A percentile compares a stretch with the other conserved stretches of the same genome.
These are phyloP conservation scores for Neodiprion pinetum DNA, from an alignment of 1,140 invertebrate species.

Conservation along the genomic window DNA sequence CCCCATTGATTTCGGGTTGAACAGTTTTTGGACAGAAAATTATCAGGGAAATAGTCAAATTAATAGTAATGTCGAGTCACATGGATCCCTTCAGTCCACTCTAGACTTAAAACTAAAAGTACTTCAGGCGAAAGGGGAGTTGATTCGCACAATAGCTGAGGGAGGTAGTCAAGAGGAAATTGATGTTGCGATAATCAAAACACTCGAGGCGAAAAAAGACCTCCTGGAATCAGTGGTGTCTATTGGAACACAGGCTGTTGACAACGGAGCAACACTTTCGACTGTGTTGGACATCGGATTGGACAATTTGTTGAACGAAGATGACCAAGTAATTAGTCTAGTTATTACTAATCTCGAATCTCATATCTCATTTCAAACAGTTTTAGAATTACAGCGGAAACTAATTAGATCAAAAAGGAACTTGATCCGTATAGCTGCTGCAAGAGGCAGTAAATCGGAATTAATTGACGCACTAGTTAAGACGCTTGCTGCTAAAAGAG, in stretches of 20 bases:
- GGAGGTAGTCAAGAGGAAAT: not conserved
- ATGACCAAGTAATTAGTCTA: too few species aligned
- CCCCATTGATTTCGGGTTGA: too few species aligned
- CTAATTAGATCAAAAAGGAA: not conserved
- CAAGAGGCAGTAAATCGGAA: not conserved
- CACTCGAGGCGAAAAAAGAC: not conserved
- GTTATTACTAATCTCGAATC: too few species aligned
- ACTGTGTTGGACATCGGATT: too few species aligned
- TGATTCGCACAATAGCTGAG: not conserved
- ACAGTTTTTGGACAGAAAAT: too few species aligned
- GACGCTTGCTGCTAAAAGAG: not conserved
- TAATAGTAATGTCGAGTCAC: not conserved
- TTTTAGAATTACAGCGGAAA: not conserved
- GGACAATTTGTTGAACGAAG: too few species aligned
- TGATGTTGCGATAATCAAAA: not conserved
- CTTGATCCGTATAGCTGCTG: not conserved
- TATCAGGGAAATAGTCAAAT: too few species aligned
- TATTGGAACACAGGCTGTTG: not conserved
- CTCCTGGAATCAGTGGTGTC: too few species aligned
- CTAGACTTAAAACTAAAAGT: not conserved
- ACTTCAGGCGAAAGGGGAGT: not conserved
- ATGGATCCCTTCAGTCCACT: not conserved
- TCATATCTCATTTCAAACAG: not conserved
- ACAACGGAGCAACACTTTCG: not conserved
- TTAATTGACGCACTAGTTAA: not conserved